These are phyloP conservation scores for Ophioninae sp. DNA, from an alignment of 2,888 invertebrate genomes.

Conservation along the genomic window DNA sequence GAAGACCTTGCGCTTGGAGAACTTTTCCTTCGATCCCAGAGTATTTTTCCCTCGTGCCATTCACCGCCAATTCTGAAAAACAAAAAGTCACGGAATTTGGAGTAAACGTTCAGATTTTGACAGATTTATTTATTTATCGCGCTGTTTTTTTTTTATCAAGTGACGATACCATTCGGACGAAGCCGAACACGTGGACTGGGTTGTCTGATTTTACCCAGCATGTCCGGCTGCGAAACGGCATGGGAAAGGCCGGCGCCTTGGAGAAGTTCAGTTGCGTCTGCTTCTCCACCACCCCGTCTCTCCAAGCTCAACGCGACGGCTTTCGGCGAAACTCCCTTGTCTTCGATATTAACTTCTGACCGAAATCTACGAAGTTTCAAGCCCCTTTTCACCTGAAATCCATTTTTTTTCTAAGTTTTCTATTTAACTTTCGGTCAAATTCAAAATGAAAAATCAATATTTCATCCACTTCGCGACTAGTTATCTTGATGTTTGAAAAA, in stretches of 20 bases:
- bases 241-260: slow-evolving; percentile 77
- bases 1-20: slow-evolving; percentile 79
- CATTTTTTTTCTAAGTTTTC: slow-evolving; percentile 8
- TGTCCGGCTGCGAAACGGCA: slow-evolving; percentile 81
- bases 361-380: slow-evolving; percentile 79
- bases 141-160: neutral
- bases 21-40: slow-evolving; percentile 79
- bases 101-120: neutral
- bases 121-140: neutral
- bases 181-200: slow-evolving; percentile 74
- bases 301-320: slow-evolving; percentile 76
- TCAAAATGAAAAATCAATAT: neutral
- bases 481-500: too few relatives aligned
- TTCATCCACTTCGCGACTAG: too few relatives aligned
- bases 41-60: slow-evolving; percentile 77
- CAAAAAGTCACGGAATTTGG: neutral
- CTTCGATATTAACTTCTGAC: slow-evolving; percentile 81
- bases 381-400: slow-evolving; percentile 77
- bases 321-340: slow-evolving; percentile 73
- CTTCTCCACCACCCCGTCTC: slow-evolving; percentile 79
- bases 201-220: slow-evolving; percentile 74
- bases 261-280: slow-evolving; percentile 80
- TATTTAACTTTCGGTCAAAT: neutral
- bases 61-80: slow-evolving; percentile 72
- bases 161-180: slow-evolving; percentile 72